A percentile compares a stretch with the other conserved stretches of the same genome.
These are phyloP conservation scores for Apeltes quadracus DNA, from an alignment of 2,113 vertebrate genomes.

Conservation along the genomic window DNA sequence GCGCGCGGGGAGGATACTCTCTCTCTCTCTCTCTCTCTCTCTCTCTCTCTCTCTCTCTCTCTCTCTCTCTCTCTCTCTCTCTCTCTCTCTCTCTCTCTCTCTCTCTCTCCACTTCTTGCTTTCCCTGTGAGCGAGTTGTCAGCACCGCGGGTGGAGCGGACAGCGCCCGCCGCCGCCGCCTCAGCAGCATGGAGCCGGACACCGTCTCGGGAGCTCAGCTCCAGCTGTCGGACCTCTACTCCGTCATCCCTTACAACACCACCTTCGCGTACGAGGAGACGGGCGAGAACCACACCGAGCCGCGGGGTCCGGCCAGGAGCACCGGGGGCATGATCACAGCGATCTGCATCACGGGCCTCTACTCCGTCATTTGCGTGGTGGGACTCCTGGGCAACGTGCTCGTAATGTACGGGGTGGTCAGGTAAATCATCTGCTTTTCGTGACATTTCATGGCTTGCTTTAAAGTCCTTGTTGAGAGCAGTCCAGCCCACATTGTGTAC, in stretches of 20 bases:
- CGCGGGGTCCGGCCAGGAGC: constrained; percentile 64
- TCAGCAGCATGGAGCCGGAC: constrained; percentile 78
- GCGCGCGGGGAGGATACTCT: background rate
- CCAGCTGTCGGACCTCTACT: constrained; percentile 76
- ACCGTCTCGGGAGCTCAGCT: constrained; percentile 67
- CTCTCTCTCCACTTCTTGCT: rapidly evolving
- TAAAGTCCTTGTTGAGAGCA: background rate
- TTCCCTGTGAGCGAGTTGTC: constrained; percentile 25
- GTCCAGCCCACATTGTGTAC: background rate
- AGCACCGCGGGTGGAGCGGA: constrained; percentile 13
- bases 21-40: background rate
- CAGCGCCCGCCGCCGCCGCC: constrained; percentile 35
- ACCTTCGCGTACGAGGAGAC: constrained; percentile 71
- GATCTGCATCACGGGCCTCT: constrained; percentile 91
- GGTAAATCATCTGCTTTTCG: constrained; percentile 74
- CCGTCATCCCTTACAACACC: constrained; percentile 78
- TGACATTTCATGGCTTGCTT: background rate
- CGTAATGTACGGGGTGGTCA: constrained; percentile 93
- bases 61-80: no score
- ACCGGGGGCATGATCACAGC: constrained; percentile 85
- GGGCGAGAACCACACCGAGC: constrained; percentile 80
- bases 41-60: no score
- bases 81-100: no score
- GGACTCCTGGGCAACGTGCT: constrained; percentile 92
- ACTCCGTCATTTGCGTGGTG: constrained; percentile 91